A percentile compares a stretch with the other conserved stretches of the same genome.
Conservation (phyloP, 1,140 invertebrate species). For the Hormaphis cornu region DNA sequence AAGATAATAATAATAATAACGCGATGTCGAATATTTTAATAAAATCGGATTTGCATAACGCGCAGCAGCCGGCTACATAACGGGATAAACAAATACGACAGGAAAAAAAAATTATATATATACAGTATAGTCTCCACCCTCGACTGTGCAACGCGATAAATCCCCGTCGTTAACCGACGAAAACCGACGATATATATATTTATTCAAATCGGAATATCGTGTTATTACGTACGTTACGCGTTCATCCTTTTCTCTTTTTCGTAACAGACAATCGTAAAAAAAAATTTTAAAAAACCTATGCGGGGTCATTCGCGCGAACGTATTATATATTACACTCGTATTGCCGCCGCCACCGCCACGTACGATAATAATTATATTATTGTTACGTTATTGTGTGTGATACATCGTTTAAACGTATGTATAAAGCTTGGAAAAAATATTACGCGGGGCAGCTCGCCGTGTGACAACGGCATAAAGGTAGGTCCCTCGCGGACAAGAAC, state of each 20-base stretch:
- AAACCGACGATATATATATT: constrained; percentile 12
- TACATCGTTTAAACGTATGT: background rate
- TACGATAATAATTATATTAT: constrained; percentile 15
- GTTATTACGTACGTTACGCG: background rate
- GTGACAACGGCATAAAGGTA: too few relatives aligned
- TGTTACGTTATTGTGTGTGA: background rate
- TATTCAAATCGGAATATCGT: constrained; percentile 1
- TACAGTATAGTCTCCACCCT: background rate
- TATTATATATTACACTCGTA: background rate
- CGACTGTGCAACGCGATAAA: constrained; percentile 15
- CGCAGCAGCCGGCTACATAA: constrained; percentile 15
- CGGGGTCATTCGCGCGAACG: constrained; percentile 15
- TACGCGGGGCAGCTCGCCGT: too few relatives aligned
- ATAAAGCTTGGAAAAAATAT: background rate
- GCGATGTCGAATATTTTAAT: constrained; percentile 21
- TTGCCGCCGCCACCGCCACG: too few relatives aligned
- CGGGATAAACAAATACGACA: too few relatives aligned
- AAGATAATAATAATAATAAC: background rate
- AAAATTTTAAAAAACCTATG: background rate
- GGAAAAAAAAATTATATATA: background rate
- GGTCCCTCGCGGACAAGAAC: too few relatives aligned
- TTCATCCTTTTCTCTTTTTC: background rate
- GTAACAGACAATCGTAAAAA: background rate
- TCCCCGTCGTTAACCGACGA: constrained; percentile 1
- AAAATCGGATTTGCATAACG: constrained; percentile 25